A percentile compares a stretch with the other conserved stretches of the same genome.
Evolutionary conservation across 2,797 vertebrate species (phyloP).

Genomic region (Sebastes taczanowskii): DNA sequence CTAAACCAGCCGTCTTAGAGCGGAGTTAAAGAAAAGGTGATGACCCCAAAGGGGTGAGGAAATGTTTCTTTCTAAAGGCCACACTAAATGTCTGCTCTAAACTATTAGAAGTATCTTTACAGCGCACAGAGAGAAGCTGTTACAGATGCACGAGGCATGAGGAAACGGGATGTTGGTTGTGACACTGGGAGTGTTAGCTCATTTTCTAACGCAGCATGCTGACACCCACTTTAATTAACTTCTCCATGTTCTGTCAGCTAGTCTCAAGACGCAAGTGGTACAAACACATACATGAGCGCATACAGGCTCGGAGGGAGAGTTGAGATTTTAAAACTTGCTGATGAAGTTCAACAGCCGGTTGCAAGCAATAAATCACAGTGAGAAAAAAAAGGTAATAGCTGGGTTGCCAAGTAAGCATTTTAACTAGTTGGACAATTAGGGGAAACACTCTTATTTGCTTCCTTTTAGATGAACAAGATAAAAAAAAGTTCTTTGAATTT

Average conservation of each 20-base stretch:
- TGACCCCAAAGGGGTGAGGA: conserved; percentile 9
- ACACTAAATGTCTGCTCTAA: neutral
- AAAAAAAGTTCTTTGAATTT: too few species aligned
- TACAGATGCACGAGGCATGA: neutral
- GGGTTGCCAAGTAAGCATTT: neutral
- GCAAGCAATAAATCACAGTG: neutral
- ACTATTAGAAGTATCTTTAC: neutral
- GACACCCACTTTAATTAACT: conserved; percentile 31
- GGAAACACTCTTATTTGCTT: neutral
- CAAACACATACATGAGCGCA: neutral
- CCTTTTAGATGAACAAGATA: neutral
- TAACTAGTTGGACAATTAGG: neutral
- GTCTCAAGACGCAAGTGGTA: conserved; percentile 2
- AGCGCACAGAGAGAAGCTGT: neutral
- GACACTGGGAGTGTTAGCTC: neutral
- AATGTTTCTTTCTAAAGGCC: conserved; percentile 41
- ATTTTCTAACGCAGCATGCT: neutral
- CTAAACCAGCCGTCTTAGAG: neutral
- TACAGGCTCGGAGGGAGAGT: neutral
- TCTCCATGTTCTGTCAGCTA: neutral
- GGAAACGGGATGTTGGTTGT: neutral
- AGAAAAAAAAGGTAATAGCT: neutral
- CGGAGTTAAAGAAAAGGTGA: conserved; percentile 14
- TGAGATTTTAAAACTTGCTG: neutral
- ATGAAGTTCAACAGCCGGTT: neutral